Conservation (phyloP, 1,140 invertebrate species). For the Drosophila pruinosa region DNA sequence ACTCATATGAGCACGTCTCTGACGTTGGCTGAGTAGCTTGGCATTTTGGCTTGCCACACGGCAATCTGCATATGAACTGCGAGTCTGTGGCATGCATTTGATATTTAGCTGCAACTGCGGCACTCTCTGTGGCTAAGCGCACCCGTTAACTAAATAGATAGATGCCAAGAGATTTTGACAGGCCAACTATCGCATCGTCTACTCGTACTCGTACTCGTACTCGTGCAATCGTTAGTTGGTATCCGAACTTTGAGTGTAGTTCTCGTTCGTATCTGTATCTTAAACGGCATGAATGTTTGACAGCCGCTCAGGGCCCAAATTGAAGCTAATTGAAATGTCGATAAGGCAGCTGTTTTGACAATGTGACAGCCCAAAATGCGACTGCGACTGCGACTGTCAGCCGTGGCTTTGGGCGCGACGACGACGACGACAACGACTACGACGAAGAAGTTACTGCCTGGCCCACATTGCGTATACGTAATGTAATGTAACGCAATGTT, state of each 20-base stretch:
- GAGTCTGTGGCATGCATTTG: slow-evolving; percentile 56
- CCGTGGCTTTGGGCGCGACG: slow-evolving; percentile 20
- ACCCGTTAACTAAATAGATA: slow-evolving; percentile 59
- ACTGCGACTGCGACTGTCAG: background rate
- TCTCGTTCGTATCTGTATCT: background rate
- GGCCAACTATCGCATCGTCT: slow-evolving; percentile 53
- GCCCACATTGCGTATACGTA: slow-evolving; percentile 73
- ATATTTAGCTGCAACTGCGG: slow-evolving; percentile 45
- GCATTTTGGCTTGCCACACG: slow-evolving; percentile 62
- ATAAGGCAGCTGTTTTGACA: slow-evolving; percentile 53
- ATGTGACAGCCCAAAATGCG: slow-evolving; percentile 5
- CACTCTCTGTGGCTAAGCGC: background rate
- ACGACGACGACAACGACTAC: background rate
- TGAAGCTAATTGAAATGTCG: slow-evolving; percentile 75
- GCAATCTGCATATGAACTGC: slow-evolving; percentile 66
- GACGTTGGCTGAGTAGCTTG: slow-evolving; percentile 30
- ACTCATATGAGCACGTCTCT: slow-evolving; percentile 40
- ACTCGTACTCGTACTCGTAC: slow-evolving; percentile 40
- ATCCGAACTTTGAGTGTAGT: background rate
- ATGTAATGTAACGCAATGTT: no score
- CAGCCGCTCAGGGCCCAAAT: slow-evolving; percentile 52
- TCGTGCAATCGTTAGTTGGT: slow-evolving; percentile 13
- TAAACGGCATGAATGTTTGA: slow-evolving; percentile 18
- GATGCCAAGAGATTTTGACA: slow-evolving; percentile 78
- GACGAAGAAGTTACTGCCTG: slow-evolving; percentile 56